phyloP scores from a whole-genome alignment of 1,140 invertebrate genomes.

The Maniola jurtina region DNA sequence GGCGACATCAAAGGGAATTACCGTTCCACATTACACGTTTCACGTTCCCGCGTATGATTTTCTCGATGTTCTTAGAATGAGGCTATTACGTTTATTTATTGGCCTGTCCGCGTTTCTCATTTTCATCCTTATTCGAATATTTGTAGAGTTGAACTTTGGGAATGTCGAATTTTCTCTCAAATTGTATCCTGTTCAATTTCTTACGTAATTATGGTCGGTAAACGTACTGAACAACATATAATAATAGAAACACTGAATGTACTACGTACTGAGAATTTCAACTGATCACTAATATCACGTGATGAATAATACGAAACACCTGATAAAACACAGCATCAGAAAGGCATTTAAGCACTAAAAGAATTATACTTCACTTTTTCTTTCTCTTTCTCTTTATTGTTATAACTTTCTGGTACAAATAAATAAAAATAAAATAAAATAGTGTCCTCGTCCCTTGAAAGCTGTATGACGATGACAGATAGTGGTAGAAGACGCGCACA shows the following conservation, averaged over 20 bases:
- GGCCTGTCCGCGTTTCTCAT: background rate
- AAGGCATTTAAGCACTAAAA: no score
- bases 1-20: constrained; percentile 1
- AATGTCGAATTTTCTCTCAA: background rate
- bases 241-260: background rate
- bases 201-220: background rate
- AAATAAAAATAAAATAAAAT: no score
- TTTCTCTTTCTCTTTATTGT: no score
- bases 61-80: constrained; percentile 1
- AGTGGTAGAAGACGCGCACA: no score
- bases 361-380: no score
- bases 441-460: no score
- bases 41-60: constrained; percentile 1
- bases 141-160: background rate
- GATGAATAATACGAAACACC: no score
- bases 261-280: no score
- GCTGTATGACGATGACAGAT: no score
- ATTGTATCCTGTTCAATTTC: constrained; percentile 1
- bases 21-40: constrained; percentile 1
- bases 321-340: no score
- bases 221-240: background rate
- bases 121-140: background rate
- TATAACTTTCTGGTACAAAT: no score
- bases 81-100: constrained; percentile 4
- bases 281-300: no score